A percentile compares a stretch with the other conserved stretches of the same genome.
Evolutionary conservation across 2,113 vertebrate genomes (phyloP).

Genomic region (Syngnathus scovelli): DNA sequence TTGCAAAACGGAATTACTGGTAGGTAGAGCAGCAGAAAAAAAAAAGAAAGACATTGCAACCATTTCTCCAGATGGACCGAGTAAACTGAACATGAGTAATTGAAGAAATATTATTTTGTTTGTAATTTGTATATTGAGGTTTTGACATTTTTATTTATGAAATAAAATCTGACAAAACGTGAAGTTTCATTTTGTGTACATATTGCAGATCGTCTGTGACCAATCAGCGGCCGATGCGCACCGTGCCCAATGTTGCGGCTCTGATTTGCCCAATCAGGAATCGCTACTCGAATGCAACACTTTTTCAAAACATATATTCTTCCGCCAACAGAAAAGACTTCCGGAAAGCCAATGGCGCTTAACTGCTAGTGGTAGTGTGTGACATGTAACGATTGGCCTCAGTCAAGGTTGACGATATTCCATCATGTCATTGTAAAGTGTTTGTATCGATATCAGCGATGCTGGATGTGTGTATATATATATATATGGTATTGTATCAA

Average conservation of each 20-base stretch:
- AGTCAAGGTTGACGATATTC: too few species aligned
- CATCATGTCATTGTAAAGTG: too few species aligned
- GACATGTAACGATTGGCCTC: too few species aligned
- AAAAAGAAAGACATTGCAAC: not conserved
- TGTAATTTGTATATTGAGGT: not conserved
- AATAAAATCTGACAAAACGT: not conserved
- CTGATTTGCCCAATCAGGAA: conserved; percentile 71
- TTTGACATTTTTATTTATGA: not conserved
- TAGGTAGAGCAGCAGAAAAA: not conserved
- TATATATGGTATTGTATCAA: too few species aligned
- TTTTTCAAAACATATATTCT: conserved; percentile 48
- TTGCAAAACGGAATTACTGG: not conserved
- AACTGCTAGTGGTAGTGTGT: not conserved
- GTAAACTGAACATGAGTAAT: not conserved
- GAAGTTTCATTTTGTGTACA: conserved; percentile 42
- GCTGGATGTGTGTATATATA: too few species aligned
- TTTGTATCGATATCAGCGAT: too few species aligned
- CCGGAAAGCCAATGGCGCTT: conserved; percentile 52
- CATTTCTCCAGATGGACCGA: not conserved
- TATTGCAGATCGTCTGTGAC: conserved; percentile 86
- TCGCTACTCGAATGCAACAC: conserved; percentile 53
- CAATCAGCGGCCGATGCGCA: conserved; percentile 69
- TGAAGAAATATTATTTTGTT: not conserved
- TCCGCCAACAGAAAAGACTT: conserved; percentile 75
- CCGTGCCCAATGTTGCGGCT: conserved; percentile 79